Base-by-base conservation (phyloP, 1,140 invertebrate species). In the Calephelis nemesis region DNA sequence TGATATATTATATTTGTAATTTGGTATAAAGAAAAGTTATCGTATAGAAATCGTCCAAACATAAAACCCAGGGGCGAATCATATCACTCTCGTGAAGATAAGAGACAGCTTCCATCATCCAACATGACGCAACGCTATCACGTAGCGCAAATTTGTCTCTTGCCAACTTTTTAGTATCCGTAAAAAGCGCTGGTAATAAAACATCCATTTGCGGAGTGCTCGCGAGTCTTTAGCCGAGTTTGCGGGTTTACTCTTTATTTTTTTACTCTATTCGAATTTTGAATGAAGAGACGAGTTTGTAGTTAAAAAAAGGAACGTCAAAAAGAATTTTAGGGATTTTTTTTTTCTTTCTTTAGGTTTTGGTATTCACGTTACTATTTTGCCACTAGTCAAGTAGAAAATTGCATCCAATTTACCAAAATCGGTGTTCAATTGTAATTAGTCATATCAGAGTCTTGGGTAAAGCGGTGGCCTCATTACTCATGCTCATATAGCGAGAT, bases 61-160 rank as follows among this genome's bases (percentile, higher is more conserved):
- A 9, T 19, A 52, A 52, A 54, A 58, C 52, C 19, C 52, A 58
- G 30, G 30, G 30, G 52, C 52, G 19, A 58, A 30, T 12, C 15
- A 30, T 58, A 39, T 58, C 54, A 58, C 54, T 40, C 30, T 4
- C 30, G 54, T 39, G 30, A 6, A 39, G 54, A 58, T 58, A 58
- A 58, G 54, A 19, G 54, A 19, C 15, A 30, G 52, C 19, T 30
- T 30, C 54, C 54, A 58, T 58, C 54, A 58, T 30, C 49, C 60
- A 63, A 47, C 47, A 68, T 69, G 63, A 69, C 62, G 62, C 63
- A 63, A 64, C 54, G 45, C 54, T 19, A 60, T 60, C 54, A 60
- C 54, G 54, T 60, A 40, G 4, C 39, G 39, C 54, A 19, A 60
- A 60, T 60, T 60, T 60, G 54, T 60, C 58, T 60, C 58, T 60